Percentiles rank a stretch among this genome's conserved stretches.
phyloP scores from a whole-genome alignment of 1,140 invertebrate species.

The Dysdera silvatica region DNA sequence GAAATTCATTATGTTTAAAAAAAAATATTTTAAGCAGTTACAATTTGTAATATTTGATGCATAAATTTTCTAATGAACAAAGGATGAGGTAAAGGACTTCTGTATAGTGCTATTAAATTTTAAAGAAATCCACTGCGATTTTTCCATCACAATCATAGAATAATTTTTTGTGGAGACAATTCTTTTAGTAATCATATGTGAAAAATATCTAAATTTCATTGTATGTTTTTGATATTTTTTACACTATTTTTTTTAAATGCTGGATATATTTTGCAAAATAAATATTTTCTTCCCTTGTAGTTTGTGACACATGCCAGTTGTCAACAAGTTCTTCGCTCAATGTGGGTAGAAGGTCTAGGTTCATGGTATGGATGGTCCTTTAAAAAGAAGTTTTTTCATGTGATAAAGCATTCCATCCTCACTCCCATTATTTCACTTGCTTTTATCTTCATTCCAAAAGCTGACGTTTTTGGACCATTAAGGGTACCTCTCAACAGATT shows the following conservation, averaged over 20 bases:
- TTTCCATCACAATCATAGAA: too few species aligned
- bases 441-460: constrained; percentile 26
- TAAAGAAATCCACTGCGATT: too few species aligned
- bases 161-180: too few species aligned
- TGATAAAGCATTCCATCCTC: constrained; percentile 27
- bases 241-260: background rate
- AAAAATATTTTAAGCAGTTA: too few species aligned
- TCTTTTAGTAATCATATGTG: too few species aligned
- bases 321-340: constrained; percentile 43
- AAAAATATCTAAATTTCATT: too few species aligned
- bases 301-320: constrained; percentile 45
- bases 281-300: constrained; percentile 29
- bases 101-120: too few species aligned
- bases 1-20: too few species aligned
- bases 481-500: constrained; percentile 30
- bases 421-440: constrained; percentile 23
- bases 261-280: background rate
- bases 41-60: too few species aligned
- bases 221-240: background rate
- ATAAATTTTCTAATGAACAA: too few species aligned
- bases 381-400: constrained; percentile 8
- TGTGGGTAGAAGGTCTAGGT: constrained; percentile 37
- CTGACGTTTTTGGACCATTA: constrained; percentile 19
- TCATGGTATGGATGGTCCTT: constrained; percentile 27
- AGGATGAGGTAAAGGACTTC: too few species aligned